phyloP scores from a whole-genome alignment of 1,140 invertebrate genomes.

The Caenorhabditis briggsae region DNA sequence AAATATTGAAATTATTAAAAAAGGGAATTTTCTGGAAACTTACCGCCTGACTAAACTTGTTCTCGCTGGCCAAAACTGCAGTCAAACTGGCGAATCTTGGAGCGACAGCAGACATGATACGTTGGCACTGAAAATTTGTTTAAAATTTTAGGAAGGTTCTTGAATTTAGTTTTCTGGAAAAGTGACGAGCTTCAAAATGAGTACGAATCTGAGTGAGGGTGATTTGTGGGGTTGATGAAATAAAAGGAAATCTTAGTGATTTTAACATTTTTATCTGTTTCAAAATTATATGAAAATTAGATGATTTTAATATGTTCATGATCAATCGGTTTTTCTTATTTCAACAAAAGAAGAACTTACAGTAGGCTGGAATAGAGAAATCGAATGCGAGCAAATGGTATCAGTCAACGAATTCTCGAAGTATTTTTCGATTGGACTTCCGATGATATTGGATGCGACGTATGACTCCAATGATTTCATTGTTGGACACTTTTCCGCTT shows the following conservation, averaged over 20 bases:
- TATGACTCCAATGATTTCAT: slow-evolving; percentile 2
- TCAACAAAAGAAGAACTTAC: neutral
- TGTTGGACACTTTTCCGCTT: neutral
- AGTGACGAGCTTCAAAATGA: too few relatives aligned
- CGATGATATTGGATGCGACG: neutral
- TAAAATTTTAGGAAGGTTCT: too few relatives aligned
- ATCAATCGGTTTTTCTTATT: neutral
- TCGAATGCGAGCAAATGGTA: neutral
- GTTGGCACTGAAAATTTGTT: slow-evolving; percentile 2
- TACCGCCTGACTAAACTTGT: slow-evolving; percentile 26
- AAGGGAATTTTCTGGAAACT: neutral
- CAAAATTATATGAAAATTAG: too few relatives aligned
- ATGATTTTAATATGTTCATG: too few relatives aligned
- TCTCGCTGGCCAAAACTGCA: neutral
- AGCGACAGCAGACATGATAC: slow-evolving; percentile 1
- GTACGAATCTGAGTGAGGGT: too few relatives aligned
- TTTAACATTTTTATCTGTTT: too few relatives aligned
- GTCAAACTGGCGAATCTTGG: slow-evolving; percentile 17
- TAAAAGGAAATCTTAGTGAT: too few relatives aligned
- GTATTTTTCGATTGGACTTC: slow-evolving; percentile 18
- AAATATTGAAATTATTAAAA: neutral
- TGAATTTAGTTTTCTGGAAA: too few relatives aligned
- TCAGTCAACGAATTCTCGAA: slow-evolving; percentile 33
- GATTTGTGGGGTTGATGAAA: too few relatives aligned
- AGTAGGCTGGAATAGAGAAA: slow-evolving; percentile 15